Base-by-base conservation (phyloP, 2,797 vertebrate species). In the Manis javanica region DNA sequence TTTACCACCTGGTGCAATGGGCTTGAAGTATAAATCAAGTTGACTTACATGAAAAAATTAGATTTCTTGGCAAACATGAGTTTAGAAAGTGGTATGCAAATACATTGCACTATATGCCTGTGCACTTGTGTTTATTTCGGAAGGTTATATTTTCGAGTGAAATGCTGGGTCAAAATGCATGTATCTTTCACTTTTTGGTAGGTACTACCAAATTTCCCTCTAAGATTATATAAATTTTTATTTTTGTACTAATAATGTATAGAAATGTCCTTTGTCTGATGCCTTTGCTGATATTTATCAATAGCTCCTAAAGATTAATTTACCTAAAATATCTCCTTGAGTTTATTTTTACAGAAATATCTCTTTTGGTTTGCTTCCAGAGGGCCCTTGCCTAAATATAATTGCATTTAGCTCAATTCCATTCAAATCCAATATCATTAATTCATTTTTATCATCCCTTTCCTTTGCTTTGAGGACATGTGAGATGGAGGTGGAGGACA, bases 301-400 rank as follows among this genome's bases (percentile, higher is more conserved):
- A 66, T 84, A 63, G 86, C 31, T 61, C 69, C 72, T 87, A 87
- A 96, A 92, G 63, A 37, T 86, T 94, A 39, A 81, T 84, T 93
- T 88, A 79, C 59, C 42, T 86, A 79, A 96, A 90, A 93, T 78
- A 90, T 72, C 26, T 93, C 16, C 31, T 96, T 87, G 37, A 87
- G 74, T 90, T 90, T 95, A 83, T 96, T 92, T 89, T 11, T 46
- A 91, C 57, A 94, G 53, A 81, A 96, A 90, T 89, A 57, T 53
- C 49, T 74, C 85, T 88, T 91, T 88, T 91, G 86, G 66, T 87
- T 96, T 94, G 31, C 51, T 94, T 97, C 86, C 89, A 97, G 59
- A 81, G 91, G 89, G 18, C 1, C 34, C 46, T 96, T 87, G 74
- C 31, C 78, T 49, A 89, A 51, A 87, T 55, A 66, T 94, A 94